Evolutionary conservation across 2,797 vertebrate genomes (phyloP).

Genomic region (Squalus acanthias): DNA sequence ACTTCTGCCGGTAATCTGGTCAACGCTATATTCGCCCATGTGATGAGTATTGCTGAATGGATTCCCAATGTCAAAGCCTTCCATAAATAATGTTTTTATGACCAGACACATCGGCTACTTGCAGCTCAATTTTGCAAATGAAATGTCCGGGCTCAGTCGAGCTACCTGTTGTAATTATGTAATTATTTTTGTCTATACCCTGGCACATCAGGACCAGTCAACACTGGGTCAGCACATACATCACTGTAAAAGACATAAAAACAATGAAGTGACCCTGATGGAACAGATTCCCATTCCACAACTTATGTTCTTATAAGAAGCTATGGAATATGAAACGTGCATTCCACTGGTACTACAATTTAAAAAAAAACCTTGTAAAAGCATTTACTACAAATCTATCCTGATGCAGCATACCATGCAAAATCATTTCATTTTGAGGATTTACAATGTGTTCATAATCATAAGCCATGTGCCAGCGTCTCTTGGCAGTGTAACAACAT

Average conservation of each 20-base stretch:
- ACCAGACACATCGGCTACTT: neutral
- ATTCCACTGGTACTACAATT: neutral
- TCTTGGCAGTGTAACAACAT: neutral
- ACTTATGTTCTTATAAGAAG: neutral
- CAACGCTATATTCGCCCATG: neutral
- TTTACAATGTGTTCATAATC: neutral
- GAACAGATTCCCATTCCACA: neutral
- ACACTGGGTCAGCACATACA: neutral
- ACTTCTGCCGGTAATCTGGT: neutral
- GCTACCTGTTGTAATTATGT: neutral
- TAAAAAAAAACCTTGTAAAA: neutral
- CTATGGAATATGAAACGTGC: neutral
- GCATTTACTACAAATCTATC: neutral
- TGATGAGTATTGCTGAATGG: neutral
- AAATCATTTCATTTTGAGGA: neutral
- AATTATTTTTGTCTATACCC: too few relatives aligned
- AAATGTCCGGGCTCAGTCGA: neutral
- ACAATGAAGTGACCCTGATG: neutral
- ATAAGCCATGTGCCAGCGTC: neutral
- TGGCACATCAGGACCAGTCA: neutral
- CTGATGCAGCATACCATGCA: neutral
- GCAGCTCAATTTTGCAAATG: neutral
- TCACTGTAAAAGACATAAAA: neutral
- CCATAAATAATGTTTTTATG: neutral
- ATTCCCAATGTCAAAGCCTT: neutral